A percentile compares a stretch with the other conserved stretches of the same genome.
Evolutionary conservation across 2,888 invertebrate genomes (phyloP).

Genomic region (Nomada lathburiana): DNA sequence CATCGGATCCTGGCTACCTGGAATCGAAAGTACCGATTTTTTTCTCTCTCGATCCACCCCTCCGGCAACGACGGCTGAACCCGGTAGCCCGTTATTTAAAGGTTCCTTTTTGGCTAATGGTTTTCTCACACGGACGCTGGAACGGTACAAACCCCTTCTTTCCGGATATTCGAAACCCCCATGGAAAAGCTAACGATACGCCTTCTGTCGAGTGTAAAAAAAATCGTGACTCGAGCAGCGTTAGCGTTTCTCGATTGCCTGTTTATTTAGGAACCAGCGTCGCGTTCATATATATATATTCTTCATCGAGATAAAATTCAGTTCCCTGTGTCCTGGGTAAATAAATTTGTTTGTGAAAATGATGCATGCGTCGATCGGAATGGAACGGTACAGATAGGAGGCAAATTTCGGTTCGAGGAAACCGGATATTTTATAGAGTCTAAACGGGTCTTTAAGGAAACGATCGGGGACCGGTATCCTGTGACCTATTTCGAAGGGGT

Average conservation of each 20-base stretch:
- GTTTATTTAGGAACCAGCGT: background rate
- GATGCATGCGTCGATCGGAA: too few species aligned
- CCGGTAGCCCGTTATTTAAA: slow-evolving; percentile 79
- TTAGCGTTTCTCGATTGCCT: background rate
- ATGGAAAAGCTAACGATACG: slow-evolving; percentile 43
- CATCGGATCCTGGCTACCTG: slow-evolving; percentile 75
- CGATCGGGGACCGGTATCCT: slow-evolving; percentile 72
- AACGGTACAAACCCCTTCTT: slow-evolving; percentile 75
- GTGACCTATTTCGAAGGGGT: slow-evolving; percentile 75
- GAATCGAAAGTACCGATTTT: slow-evolving; percentile 76
- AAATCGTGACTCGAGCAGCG: slow-evolving; percentile 22
- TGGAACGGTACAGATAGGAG: background rate
- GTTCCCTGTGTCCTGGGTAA: too few species aligned
- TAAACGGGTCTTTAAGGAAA: slow-evolving; percentile 79
- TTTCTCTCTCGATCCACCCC: slow-evolving; percentile 74
- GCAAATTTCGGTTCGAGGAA: slow-evolving; percentile 59
- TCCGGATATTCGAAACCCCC: slow-evolving; percentile 65
- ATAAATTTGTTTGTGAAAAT: too few species aligned
- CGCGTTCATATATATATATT: too few species aligned
- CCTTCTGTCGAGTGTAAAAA: slow-evolving; percentile 8
- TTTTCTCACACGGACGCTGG: slow-evolving; percentile 78
- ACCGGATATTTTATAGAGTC: slow-evolving; percentile 78
- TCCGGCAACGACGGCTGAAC: slow-evolving; percentile 66
- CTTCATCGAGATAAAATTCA: too few species aligned
- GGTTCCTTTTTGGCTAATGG: slow-evolving; percentile 79